phyloP scores from a whole-genome alignment of 2,797 vertebrate genomes.

The Falco peregrinus region DNA sequence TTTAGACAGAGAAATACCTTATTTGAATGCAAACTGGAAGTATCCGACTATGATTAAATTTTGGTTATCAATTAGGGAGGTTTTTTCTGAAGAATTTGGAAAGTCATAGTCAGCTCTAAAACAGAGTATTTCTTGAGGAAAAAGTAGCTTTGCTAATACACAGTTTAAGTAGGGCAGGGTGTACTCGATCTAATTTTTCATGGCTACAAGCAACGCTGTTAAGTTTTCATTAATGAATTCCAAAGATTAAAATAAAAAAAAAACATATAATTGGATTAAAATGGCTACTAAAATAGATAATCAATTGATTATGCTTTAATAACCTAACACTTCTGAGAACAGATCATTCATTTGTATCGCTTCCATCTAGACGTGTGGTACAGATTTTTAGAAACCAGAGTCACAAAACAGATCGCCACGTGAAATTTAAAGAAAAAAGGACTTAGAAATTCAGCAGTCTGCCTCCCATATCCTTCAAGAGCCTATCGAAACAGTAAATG shows the following conservation, averaged over 20 bases:
- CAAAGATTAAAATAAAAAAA: slow-evolving; percentile 69
- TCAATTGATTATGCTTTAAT: slow-evolving; percentile 70
- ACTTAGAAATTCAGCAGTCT: background rate
- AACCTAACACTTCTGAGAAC: slow-evolving; percentile 49
- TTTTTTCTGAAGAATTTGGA: slow-evolving; percentile 62
- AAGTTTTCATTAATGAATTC: slow-evolving; percentile 76
- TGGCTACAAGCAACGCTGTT: slow-evolving; percentile 61
- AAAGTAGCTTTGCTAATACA: slow-evolving; percentile 36
- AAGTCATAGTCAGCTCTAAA: slow-evolving; percentile 61
- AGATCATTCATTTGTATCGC: background rate
- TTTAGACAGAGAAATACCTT: slow-evolving; percentile 77
- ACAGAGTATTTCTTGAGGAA: slow-evolving; percentile 25
- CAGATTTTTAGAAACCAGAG: background rate
- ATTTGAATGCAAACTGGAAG: slow-evolving; percentile 76
- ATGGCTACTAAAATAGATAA: slow-evolving; percentile 75
- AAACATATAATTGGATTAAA: slow-evolving; percentile 77
- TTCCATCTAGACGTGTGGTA: background rate
- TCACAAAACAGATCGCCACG: background rate
- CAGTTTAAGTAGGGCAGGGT: slow-evolving; percentile 69
- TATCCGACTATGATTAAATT: slow-evolving; percentile 76
- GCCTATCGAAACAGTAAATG: background rate
- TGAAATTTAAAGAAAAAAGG: slow-evolving; percentile 1
- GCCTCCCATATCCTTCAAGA: background rate
- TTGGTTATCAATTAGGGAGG: slow-evolving; percentile 76
- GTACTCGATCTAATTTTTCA: slow-evolving; percentile 65